Evolutionary conservation across 2,113 vertebrate genomes (phyloP).

Genomic region (Paradisaea rubra): DNA sequence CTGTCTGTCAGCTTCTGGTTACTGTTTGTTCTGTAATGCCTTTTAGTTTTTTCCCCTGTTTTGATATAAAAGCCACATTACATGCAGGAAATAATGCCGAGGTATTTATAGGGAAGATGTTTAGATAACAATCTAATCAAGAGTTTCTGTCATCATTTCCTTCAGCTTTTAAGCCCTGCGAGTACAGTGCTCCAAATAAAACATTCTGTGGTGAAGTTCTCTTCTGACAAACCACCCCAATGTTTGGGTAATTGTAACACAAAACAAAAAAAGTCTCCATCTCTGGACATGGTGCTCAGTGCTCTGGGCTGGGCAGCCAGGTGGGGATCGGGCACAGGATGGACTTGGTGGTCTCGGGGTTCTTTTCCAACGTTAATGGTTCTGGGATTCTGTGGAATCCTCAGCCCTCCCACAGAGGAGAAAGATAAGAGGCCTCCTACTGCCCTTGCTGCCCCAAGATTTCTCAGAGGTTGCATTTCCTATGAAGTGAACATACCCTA

Average conservation of each 20-base stretch:
- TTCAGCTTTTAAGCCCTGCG: not conserved
- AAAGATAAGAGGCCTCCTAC: not conserved
- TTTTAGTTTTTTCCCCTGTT: not conserved
- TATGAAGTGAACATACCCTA: not conserved
- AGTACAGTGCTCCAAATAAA: not conserved
- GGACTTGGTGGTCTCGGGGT: not conserved
- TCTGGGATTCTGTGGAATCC: not conserved
- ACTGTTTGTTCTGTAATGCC: not conserved
- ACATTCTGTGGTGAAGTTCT: not conserved
- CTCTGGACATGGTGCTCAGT: not conserved
- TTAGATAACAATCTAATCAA: not conserved
- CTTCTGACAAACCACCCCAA: not conserved
- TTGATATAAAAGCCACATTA: not conserved
- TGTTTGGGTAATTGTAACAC: not conserved
- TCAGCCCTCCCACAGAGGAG: not conserved
- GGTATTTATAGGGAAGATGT: not conserved
- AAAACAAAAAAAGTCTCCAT: not conserved
- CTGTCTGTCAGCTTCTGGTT: not conserved
- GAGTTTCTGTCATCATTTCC: not conserved
- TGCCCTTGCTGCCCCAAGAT: not conserved
- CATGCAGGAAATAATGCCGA: not conserved
- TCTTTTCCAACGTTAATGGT: not conserved
- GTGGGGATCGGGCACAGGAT: accelerated
- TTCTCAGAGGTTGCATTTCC: not conserved
- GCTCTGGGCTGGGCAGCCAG: not conserved